Evolutionary conservation across 2,888 invertebrate genomes (phyloP).

Genomic region (Tetanocera ferruginea): DNA sequence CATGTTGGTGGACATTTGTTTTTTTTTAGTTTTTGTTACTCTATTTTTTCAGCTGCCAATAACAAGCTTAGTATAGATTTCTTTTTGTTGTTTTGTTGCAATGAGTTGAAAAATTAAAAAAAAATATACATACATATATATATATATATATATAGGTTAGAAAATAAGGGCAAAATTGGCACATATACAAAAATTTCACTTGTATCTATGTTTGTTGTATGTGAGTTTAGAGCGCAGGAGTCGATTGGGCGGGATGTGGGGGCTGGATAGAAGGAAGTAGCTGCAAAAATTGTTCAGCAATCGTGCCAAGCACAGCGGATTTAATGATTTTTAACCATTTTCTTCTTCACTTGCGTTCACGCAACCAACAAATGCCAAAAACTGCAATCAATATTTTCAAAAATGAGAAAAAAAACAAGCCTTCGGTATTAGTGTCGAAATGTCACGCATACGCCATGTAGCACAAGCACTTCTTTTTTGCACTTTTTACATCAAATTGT

Average conservation of each 20-base stretch:
- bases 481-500: not conserved
- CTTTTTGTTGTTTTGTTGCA: not conserved
- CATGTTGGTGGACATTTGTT: not conserved
- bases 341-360: not conserved
- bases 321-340: constrained; percentile 26
- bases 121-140: too few relatives aligned
- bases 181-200: constrained; percentile 13
- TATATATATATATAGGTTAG: not conserved
- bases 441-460: constrained; percentile 36
- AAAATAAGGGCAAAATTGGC: constrained; percentile 26
- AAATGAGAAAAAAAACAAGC: not conserved
- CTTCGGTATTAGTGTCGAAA: constrained; percentile 1
- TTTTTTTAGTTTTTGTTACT: too few relatives aligned
- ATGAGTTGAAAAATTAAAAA: not conserved
- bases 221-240: too few relatives aligned
- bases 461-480: not conserved
- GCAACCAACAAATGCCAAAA: not conserved
- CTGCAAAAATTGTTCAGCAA: not conserved
- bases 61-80: not conserved
- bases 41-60: not conserved
- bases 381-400: constrained; percentile 10
- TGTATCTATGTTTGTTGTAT: not conserved
- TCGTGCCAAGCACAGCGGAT: not conserved
- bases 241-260: too few relatives aligned
- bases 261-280: too few relatives aligned